Percentiles rank a stretch among this genome's conserved stretches.
Evolutionary conservation across 1,140 invertebrate genomes (phyloP).

Genomic region (Agraylea sexmaculata): DNA sequence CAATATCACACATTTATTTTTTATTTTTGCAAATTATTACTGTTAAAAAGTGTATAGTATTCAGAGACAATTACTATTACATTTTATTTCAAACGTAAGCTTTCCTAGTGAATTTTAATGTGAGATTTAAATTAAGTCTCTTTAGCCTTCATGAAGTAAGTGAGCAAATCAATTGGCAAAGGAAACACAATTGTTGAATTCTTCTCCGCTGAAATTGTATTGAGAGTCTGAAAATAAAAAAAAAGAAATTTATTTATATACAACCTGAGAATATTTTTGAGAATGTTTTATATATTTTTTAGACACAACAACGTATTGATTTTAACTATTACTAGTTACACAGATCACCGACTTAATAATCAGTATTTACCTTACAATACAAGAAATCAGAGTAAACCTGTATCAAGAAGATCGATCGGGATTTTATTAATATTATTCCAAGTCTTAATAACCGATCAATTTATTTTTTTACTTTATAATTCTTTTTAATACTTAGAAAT

Average conservation of each 20-base stretch:
- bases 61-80: background rate
- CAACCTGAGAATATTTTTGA: background rate
- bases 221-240: slow-evolving; percentile 56
- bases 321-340: background rate
- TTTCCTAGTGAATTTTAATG: too few relatives aligned
- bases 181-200: slow-evolving; percentile 90
- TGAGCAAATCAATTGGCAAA: slow-evolving; percentile 61
- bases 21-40: background rate
- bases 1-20: too few relatives aligned
- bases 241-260: background rate
- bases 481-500: too few relatives aligned
- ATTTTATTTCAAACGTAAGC: background rate
- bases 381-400: too few relatives aligned
- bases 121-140: slow-evolving; percentile 15
- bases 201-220: slow-evolving; percentile 82
- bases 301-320: background rate
- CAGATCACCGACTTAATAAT: too few relatives aligned
- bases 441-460: too few relatives aligned
- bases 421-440: too few relatives aligned
- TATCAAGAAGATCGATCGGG: too few relatives aligned
- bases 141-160: slow-evolving; percentile 34
- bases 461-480: too few relatives aligned
- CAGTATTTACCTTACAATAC: too few relatives aligned
- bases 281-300: background rate
- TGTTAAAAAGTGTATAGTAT: background rate